Percentiles rank a stretch among this genome's conserved stretches.
phyloP scores from a whole-genome alignment of 2,888 invertebrate genomes.

The Reticulitermes lucifugus region DNA sequence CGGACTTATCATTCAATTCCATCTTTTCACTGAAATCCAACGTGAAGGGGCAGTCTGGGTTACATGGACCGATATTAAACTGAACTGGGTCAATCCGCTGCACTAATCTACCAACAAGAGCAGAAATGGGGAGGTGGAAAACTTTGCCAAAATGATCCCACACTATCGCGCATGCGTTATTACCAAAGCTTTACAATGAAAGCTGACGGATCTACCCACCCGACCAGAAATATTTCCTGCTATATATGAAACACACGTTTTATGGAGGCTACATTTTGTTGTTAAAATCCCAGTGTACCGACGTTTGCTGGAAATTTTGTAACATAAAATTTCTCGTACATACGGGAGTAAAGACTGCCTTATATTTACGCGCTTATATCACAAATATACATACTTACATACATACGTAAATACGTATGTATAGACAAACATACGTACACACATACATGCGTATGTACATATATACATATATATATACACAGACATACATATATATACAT shows the following conservation, averaged over 20 bases:
- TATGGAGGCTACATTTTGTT: not conserved
- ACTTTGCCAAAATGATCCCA: not conserved
- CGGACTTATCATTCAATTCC: constrained; percentile 1
- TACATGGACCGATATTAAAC: constrained; percentile 4
- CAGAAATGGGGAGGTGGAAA: not conserved
- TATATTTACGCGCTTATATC: too few relatives aligned
- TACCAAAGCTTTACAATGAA: not conserved
- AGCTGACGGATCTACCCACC: not conserved
- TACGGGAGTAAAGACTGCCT: not conserved
- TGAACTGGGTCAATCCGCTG: constrained; percentile 2
- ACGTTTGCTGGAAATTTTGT: not conserved
- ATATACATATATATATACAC: too few relatives aligned
- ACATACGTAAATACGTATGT: too few relatives aligned
- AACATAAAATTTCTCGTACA: not conserved
- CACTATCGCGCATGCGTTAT: not conserved
- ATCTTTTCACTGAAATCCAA: not conserved
- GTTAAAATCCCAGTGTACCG: not conserved
- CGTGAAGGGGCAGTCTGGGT: not conserved
- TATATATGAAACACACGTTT: not conserved
- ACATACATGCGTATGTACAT: too few relatives aligned
- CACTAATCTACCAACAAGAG: constrained; percentile 2
- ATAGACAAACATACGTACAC: too few relatives aligned
- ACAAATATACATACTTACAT: too few relatives aligned
- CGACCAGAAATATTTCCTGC: not conserved
- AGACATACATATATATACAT: too few relatives aligned